These are phyloP conservation scores for Rhagonycha lutea DNA, from an alignment of 2,888 invertebrate species.

Conservation along the genomic window DNA sequence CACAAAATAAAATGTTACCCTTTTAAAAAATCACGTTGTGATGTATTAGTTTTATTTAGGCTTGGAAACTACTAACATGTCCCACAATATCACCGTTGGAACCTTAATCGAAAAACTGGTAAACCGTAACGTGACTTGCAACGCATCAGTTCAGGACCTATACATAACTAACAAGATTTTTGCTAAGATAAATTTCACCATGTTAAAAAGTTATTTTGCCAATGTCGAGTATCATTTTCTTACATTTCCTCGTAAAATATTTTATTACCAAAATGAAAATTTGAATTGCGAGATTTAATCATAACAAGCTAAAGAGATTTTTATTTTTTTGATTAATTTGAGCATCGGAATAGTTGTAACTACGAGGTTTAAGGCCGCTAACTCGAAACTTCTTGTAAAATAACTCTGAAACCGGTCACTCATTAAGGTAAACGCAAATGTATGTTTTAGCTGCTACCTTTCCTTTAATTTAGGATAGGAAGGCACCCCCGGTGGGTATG, in stretches of 20 bases:
- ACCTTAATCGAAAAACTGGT: conserved; percentile 64
- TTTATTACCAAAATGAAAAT: no score
- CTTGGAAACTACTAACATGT: conserved; percentile 62
- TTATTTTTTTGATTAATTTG: no score
- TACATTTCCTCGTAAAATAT: background rate
- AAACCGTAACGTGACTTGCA: conserved; percentile 62
- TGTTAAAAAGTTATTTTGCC: conserved; percentile 42
- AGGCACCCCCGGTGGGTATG: no score
- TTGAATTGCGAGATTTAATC: no score
- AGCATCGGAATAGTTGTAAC: no score
- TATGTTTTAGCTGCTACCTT: no score
- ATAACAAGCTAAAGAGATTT: no score
- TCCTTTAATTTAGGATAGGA: no score
- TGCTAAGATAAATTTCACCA: background rate
- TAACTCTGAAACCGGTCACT: no score
- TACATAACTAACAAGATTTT: conserved; percentile 65
- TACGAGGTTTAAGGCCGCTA: no score
- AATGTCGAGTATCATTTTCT: background rate
- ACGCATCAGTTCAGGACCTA: conserved; percentile 74
- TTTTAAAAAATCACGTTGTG: background rate
- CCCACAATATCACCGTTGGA: conserved; percentile 58
- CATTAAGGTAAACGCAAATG: no score
- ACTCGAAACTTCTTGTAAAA: no score
- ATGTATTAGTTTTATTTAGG: conserved; percentile 46
- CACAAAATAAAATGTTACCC: background rate